These are phyloP conservation scores for Phaedon cochleariae DNA, from an alignment of 2,888 invertebrate species.

Conservation along the genomic window DNA sequence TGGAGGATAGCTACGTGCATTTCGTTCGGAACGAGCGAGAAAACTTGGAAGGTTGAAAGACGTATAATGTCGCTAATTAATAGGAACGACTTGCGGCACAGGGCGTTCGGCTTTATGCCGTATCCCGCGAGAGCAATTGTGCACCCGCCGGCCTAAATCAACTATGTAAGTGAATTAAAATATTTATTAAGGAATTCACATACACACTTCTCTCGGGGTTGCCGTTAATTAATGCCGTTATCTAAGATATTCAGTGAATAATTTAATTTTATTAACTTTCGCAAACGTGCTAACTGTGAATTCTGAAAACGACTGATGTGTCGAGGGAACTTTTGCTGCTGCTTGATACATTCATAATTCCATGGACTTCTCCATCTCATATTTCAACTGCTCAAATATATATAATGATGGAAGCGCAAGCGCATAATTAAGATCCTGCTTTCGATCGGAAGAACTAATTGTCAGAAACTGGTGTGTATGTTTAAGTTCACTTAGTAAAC, in stretches of 20 bases:
- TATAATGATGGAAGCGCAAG: too few species aligned
- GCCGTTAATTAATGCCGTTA: constrained; percentile 58
- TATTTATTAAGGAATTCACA: constrained; percentile 63
- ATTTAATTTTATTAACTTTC: constrained; percentile 38
- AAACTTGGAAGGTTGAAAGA: constrained; percentile 50
- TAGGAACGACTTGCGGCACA: constrained; percentile 57
- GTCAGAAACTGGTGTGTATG: too few species aligned
- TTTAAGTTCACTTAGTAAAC: too few species aligned
- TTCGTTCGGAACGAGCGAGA: constrained; percentile 31
- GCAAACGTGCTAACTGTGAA: constrained; percentile 30
- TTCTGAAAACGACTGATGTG: constrained; percentile 19
- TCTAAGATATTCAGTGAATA: constrained; percentile 56
- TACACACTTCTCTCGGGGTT: constrained; percentile 57
- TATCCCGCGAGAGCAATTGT: constrained; percentile 58
- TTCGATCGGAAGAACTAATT: too few species aligned
- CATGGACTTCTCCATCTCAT: not conserved
- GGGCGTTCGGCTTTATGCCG: constrained; percentile 58
- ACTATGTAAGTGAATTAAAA: constrained; percentile 63
- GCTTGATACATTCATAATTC: not conserved
- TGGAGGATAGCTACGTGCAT: constrained; percentile 31
- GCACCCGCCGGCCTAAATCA: constrained; percentile 60
- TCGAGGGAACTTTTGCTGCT: not conserved
- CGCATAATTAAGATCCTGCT: too few species aligned
- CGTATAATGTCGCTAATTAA: constrained; percentile 61
- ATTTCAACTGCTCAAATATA: too few species aligned